Evolutionary conservation across 2,113 vertebrate genomes (phyloP).

Genomic region (Mormyrus iriodes): DNA sequence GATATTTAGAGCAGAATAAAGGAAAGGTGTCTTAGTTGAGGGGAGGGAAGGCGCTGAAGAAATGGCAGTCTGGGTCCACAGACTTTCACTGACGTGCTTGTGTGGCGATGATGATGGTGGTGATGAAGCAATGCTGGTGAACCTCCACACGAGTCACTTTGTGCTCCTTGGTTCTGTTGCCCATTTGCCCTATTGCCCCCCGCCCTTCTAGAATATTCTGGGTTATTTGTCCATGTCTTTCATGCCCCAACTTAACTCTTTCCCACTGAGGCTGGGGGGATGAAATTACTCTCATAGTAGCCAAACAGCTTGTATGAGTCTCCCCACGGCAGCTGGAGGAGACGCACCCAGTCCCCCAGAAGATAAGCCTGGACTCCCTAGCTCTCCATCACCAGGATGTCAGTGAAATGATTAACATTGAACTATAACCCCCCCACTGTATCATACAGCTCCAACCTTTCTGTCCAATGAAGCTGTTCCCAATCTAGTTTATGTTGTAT

Average conservation of each 20-base stretch:
- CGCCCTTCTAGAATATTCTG: background rate
- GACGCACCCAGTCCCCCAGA: slow-evolving; percentile 35
- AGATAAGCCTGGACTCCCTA: slow-evolving; percentile 38
- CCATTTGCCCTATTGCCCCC: background rate
- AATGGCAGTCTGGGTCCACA: background rate
- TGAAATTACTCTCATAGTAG: slow-evolving; percentile 45
- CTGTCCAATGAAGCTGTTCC: background rate
- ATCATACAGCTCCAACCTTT: background rate
- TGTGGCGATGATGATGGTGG: background rate
- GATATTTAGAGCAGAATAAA: background rate
- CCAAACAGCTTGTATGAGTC: slow-evolving; percentile 62
- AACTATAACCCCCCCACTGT: slow-evolving; percentile 48
- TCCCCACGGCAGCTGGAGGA: slow-evolving; percentile 65
- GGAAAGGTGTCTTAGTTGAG: background rate
- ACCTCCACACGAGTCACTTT: background rate
- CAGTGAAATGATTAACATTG: slow-evolving; percentile 61
- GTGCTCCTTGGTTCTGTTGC: background rate
- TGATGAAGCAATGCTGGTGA: background rate
- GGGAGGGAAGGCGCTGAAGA: background rate
- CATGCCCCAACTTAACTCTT: slow-evolving; percentile 23
- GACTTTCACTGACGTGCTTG: background rate
- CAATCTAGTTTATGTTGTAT: background rate
- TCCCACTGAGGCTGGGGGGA: slow-evolving; percentile 29
- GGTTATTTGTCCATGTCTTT: slow-evolving; percentile 44
- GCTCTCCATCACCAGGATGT: slow-evolving; percentile 43